Percentiles rank a stretch among this genome's conserved stretches.
Conservation (phyloP, 1,140 invertebrate species). For the Hycleus cichorii region DNA sequence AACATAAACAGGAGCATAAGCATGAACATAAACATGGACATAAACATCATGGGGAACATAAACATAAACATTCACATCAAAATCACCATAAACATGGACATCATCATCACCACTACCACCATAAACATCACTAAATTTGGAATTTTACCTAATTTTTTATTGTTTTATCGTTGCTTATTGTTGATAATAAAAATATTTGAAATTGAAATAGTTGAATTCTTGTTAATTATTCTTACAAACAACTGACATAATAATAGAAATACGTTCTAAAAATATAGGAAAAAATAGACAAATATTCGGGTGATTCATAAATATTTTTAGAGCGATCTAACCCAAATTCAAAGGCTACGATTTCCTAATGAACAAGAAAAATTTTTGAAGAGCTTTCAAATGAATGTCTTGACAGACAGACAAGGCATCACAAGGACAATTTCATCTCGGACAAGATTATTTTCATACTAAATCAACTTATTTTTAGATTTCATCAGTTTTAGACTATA, state of each 20-base stretch:
- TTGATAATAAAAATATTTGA: background rate
- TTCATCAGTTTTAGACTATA: too few relatives aligned
- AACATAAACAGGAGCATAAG: conserved; percentile 13
- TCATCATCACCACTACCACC: conserved; percentile 11
- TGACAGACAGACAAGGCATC: too few relatives aligned
- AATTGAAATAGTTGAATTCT: too few relatives aligned
- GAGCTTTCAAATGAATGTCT: too few relatives aligned
- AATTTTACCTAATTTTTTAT: conserved; percentile 2
- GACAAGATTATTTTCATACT: too few relatives aligned
- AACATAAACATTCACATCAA: conserved; percentile 14
- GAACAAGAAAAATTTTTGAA: background rate
- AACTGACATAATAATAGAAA: too few relatives aligned
- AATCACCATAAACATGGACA: conserved; percentile 18
- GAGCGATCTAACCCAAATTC: background rate
- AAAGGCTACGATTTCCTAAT: background rate
- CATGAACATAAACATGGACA: conserved; percentile 15
- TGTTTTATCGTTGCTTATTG: background rate
- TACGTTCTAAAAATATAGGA: background rate
- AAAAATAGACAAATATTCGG: background rate
- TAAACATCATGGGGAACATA: conserved; percentile 11
- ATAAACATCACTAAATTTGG: conserved; percentile 14
- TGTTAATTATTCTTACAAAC: too few relatives aligned
- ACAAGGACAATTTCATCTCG: background rate
- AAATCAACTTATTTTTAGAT: too few relatives aligned
- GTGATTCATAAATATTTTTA: background rate